phyloP scores from a whole-genome alignment of 2,113 vertebrate species.

The Romanogobio albipinnatus region DNA sequence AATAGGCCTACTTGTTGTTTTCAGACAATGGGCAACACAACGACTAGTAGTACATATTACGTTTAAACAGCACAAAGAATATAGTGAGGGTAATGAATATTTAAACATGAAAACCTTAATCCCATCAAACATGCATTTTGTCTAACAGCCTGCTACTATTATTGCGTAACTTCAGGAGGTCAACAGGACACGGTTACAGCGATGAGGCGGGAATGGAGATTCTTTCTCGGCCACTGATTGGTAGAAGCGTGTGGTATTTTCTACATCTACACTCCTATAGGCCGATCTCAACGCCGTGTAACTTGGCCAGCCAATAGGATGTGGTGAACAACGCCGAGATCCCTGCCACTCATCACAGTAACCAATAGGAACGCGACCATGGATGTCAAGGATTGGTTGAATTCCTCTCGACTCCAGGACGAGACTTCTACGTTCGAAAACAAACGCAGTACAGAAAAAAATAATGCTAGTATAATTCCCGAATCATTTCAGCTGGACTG shows the following conservation, averaged over 20 bases:
- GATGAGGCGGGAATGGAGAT: neutral
- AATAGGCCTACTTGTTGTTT: neutral
- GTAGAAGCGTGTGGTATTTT: neutral
- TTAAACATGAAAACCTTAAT: neutral
- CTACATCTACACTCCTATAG: neutral
- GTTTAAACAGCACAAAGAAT: neutral
- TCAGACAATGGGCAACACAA: neutral
- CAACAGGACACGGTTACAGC: slow-evolving; percentile 24
- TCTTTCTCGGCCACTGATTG: neutral
- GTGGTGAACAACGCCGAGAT: neutral
- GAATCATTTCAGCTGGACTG: neutral
- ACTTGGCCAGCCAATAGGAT: neutral
- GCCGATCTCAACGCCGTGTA: slow-evolving; percentile 5
- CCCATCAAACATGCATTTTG: slow-evolving; percentile 5
- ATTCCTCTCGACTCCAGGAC: slow-evolving; percentile 9
- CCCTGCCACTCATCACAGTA: neutral
- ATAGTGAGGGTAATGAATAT: neutral
- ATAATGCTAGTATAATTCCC: neutral
- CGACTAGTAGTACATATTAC: neutral
- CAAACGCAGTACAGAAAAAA: slow-evolving; percentile 42
- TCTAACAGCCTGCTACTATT: neutral
- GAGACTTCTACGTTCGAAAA: slow-evolving; percentile 46
- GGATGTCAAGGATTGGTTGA: slow-evolving; percentile 42
- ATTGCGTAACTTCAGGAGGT: slow-evolving; percentile 29
- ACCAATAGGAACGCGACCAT: neutral